These are phyloP conservation scores for Bryconaethiops microstoma DNA, from an alignment of 2,797 vertebrate species.

Conservation along the genomic window DNA sequence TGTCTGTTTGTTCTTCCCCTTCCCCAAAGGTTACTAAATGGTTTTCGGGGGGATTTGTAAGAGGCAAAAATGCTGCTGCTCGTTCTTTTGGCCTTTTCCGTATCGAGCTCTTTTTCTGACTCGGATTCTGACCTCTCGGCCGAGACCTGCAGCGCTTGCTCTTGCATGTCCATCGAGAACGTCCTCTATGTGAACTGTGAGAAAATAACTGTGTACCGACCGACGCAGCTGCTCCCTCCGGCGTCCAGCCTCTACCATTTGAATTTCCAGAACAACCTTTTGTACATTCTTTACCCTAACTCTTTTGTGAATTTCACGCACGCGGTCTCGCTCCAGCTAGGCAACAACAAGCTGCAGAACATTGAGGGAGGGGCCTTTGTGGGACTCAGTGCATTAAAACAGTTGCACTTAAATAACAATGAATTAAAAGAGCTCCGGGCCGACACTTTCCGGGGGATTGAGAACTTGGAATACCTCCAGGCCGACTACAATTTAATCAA, in stretches of 20 bases:
- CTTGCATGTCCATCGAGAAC: slow-evolving; percentile 96
- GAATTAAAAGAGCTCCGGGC: slow-evolving; percentile 95
- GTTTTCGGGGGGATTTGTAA: slow-evolving; percentile 88
- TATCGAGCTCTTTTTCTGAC: slow-evolving; percentile 82
- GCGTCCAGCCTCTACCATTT: slow-evolving; percentile 95
- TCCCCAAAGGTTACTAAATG: slow-evolving; percentile 82
- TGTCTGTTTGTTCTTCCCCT: slow-evolving; percentile 58
- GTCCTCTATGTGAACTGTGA: slow-evolving; percentile 99
- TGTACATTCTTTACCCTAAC: slow-evolving; percentile 95
- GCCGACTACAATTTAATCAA: slow-evolving; percentile 99
- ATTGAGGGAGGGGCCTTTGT: slow-evolving; percentile 96
- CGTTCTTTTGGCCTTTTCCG: slow-evolving; percentile 91
- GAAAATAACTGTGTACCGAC: slow-evolving; percentile 94
- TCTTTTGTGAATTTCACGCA: slow-evolving; percentile 97
- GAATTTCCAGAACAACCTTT: slow-evolving; percentile 97
- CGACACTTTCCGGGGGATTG: slow-evolving; percentile 97
- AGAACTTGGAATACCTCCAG: slow-evolving; percentile 99
- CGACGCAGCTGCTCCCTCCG: slow-evolving; percentile 93
- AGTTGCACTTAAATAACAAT: slow-evolving; percentile 99
- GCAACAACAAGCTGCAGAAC: slow-evolving; percentile 98
- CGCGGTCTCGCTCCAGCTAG: slow-evolving; percentile 95
- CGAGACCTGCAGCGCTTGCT: slow-evolving; percentile 96
- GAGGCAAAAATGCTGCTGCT: slow-evolving; percentile 96
- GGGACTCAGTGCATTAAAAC: slow-evolving; percentile 94
- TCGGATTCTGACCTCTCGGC: slow-evolving; percentile 87